Evolutionary conservation across 2,888 invertebrate genomes (phyloP), one percentile per base, ranked within the genome.

Genomic region (Parnassius orleans): DNA sequence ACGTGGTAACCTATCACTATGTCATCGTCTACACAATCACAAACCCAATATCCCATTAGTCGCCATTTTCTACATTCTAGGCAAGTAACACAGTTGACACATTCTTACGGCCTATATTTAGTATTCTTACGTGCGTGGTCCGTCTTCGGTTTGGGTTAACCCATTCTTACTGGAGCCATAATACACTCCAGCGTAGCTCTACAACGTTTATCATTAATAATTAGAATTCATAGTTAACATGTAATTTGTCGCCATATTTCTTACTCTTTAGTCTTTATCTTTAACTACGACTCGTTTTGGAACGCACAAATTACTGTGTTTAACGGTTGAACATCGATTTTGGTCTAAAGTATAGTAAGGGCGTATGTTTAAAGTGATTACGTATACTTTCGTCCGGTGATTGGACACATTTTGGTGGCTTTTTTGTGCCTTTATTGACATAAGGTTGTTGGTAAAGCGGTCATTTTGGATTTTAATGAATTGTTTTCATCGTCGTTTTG

Each of bases 341-440:
- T 77, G 73, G 73, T 69, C 75, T 70, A 76, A 48, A 76, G 77
- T 78, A 78, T 77, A 81, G 77, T 78, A 80, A 83, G 81, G 81
- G 83, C 80, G 74, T 75, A 68, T 76, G 83, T 86, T 87, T 84
- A 81, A 81, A 80, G 76, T 82, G 75, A 85, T 90, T 87, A 86
- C 77, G 74, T 75, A 83, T 87, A 87, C 83, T 89, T 85, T 84
- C 68, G 77, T 66, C 58, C 74, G 71, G 79, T 87, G 84, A 88
- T 87, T 87, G 87, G 84, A 83, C 87, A 84, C 80, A 84, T 84
- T 86, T 83, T 77, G 68, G 75, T 78, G 71, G 79, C 72, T 83
- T 82, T 80, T 84, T 83, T 86, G 80, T 73, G 69, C 78, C 77
- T 80, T 84, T 87, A 87, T 87, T 88, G 60, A 64, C 60, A 60